These are phyloP conservation scores for Neomonachus schauinslandi DNA, from an alignment of 2,113 vertebrate species.

Conservation along the genomic window DNA sequence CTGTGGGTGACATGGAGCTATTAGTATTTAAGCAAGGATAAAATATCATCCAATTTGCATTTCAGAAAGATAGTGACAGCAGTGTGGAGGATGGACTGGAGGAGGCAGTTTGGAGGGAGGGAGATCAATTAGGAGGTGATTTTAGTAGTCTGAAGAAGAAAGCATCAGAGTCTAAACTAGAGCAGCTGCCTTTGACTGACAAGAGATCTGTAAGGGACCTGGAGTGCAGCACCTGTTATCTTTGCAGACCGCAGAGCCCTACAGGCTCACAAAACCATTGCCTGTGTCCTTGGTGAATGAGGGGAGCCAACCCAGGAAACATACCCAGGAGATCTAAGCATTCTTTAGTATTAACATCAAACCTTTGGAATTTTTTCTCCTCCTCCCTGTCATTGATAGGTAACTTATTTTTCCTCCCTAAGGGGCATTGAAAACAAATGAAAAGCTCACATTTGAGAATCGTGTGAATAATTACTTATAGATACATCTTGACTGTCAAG, in stretches of 20 bases:
- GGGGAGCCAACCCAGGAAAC: not conserved
- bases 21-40: constrained; percentile 22
- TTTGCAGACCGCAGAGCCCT: not conserved
- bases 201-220: not conserved
- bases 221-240: not conserved
- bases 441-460: not conserved
- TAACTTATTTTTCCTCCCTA: not conserved
- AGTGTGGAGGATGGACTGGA: constrained; percentile 53
- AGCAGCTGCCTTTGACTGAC: not conserved
- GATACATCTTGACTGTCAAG: not conserved
- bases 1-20: not conserved
- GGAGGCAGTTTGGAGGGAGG: constrained; percentile 29
- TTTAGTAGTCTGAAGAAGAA: not conserved
- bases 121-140: constrained; percentile 30
- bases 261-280: not conserved
- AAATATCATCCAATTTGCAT: constrained; percentile 43
- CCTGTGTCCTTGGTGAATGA: not conserved
- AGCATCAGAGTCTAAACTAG: not conserved
- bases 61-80: constrained; percentile 59
- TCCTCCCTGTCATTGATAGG: not conserved
- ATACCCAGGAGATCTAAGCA: not conserved
- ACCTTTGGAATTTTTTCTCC: not conserved
- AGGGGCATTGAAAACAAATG: not conserved
- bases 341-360: not conserved
- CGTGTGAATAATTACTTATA: not conserved